A percentile compares a stretch with the other conserved stretches of the same genome.
Evolutionary conservation across 2,888 invertebrate species (phyloP).

Genomic region (Drosophila macrothrix): DNA sequence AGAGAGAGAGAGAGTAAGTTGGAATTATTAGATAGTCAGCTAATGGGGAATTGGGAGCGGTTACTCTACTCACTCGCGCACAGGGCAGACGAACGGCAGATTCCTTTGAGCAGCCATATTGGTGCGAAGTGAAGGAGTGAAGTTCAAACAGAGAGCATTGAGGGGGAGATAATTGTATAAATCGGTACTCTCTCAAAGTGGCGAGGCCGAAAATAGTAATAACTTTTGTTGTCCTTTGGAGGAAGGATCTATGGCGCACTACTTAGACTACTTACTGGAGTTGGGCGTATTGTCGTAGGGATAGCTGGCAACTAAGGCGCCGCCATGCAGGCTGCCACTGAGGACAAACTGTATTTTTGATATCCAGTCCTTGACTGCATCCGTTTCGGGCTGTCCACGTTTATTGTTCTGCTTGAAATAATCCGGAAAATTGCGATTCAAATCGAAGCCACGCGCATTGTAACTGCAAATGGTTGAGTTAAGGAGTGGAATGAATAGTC

Average conservation of each 20-base stretch:
- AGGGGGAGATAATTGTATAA: conserved; percentile 77
- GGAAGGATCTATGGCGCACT: conserved; percentile 34
- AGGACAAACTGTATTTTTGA: conserved; percentile 96
- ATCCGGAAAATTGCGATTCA: conserved; percentile 98
- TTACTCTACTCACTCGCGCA: conserved; percentile 90
- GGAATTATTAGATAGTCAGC: not conserved
- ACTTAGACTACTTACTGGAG: conserved; percentile 90
- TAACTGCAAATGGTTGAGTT: conserved; percentile 85
- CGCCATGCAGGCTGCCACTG: conserved; percentile 97
- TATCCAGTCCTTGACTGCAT: conserved; percentile 97
- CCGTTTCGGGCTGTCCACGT: conserved; percentile 96
- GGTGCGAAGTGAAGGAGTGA: conserved; percentile 74
- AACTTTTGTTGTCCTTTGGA: not conserved
- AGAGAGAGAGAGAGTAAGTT: conserved; percentile 13
- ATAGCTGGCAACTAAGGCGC: conserved; percentile 96
- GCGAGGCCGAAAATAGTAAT: conserved; percentile 1
- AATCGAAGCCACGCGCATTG: conserved; percentile 94
- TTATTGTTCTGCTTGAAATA: conserved; percentile 95
- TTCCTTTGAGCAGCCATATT: conserved; percentile 87
- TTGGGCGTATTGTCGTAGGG: conserved; percentile 98
- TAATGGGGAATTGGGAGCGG: not conserved
- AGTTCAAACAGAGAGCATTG: conserved; percentile 59
- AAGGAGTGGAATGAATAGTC: not conserved
- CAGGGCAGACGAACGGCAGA: conserved; percentile 90
- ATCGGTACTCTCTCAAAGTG: conserved; percentile 52